Base-by-base conservation (phyloP, 2,888 invertebrate species). In the Tetropium fuscum region DNA sequence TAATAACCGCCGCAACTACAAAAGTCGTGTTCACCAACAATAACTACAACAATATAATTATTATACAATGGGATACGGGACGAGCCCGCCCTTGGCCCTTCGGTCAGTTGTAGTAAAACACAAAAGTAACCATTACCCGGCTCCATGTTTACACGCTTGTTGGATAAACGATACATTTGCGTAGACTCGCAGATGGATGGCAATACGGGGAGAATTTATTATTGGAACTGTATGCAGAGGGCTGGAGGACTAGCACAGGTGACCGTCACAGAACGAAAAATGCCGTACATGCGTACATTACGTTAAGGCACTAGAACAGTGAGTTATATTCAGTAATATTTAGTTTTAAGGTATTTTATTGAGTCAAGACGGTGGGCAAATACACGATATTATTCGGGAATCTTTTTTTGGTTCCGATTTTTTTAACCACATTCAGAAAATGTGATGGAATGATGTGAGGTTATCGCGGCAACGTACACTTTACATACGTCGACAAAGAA, bases 11-110 rank as follows among this genome's bases (percentile, higher is more conserved):
- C 22, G 45, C 36, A 47, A 55, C 55, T 47, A 55, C 47, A 47
- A 55, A 55, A 55, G 44, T 55, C 55, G 19, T 25, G 34, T 25
- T 53, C 22, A 1, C 36, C 36, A 20, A 19, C 22, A 34, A 25
- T 40, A 30, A 19, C 27, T 30, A 34, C 54, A 44, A 54, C 54
- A 44, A 44, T 44, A 44, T 44, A 54, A 44, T 54, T 54, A 54
- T 44, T 44, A 44, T 54, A 54, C 54, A 54, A 54, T 54, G 7
- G 54, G 44, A 34, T 22, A 18, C 11, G 32, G 54, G 22, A 8
- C 6, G 54, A 11, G 27, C 18, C 38, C 51, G 38, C 40, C 25
- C 19, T 25, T 4, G 27, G 44, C 13, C 41, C 15, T 44, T 44
- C 27, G 44, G 44, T 44, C 44, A 44, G 27, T 43, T 19, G n/a